Evolutionary conservation across 2,888 invertebrate species (phyloP).

Genomic region (Drosophila quinaria): DNA sequence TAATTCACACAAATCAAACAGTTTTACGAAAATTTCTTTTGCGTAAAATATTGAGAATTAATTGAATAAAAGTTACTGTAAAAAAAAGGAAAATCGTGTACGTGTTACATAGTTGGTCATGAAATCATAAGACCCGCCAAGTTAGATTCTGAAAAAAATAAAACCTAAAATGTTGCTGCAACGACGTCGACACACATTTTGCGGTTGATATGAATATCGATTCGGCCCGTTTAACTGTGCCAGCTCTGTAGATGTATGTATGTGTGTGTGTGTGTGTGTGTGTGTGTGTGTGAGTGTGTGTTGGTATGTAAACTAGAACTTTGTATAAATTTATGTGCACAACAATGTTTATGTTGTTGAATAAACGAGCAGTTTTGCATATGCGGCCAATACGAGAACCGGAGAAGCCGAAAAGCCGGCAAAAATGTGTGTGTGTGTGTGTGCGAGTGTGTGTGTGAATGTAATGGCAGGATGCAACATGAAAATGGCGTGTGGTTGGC

Average conservation of each 20-base stretch:
- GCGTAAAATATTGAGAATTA: too few species aligned
- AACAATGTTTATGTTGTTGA: constrained; percentile 81
- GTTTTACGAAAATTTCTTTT: too few species aligned
- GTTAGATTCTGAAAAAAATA: constrained; percentile 6
- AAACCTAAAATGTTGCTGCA: constrained; percentile 36
- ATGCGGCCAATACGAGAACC: constrained; percentile 52
- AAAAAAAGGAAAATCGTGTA: not conserved
- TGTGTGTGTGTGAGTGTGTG: constrained; percentile 19
- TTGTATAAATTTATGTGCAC: constrained; percentile 81
- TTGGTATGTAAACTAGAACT: constrained; percentile 76
- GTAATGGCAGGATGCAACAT: constrained; percentile 80
- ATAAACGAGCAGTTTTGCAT: constrained; percentile 80
- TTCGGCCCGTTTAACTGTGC: constrained; percentile 74
- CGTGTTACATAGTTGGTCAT: not conserved
- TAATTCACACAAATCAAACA: too few species aligned
- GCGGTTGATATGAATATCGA: constrained; percentile 80
- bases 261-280: constrained; percentile 21
- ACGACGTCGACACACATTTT: constrained; percentile 72
- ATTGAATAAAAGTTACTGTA: too few species aligned
- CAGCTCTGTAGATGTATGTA: constrained; percentile 28
- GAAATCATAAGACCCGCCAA: not conserved
- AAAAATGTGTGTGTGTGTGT: constrained; percentile 22
- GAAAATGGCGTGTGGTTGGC: constrained; percentile 78
- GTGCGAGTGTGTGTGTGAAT: constrained; percentile 34
- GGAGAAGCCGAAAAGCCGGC: constrained; percentile 53